These are phyloP conservation scores for Brachionus plicatilis DNA, from an alignment of 1,140 invertebrate species.

Conservation along the genomic window DNA sequence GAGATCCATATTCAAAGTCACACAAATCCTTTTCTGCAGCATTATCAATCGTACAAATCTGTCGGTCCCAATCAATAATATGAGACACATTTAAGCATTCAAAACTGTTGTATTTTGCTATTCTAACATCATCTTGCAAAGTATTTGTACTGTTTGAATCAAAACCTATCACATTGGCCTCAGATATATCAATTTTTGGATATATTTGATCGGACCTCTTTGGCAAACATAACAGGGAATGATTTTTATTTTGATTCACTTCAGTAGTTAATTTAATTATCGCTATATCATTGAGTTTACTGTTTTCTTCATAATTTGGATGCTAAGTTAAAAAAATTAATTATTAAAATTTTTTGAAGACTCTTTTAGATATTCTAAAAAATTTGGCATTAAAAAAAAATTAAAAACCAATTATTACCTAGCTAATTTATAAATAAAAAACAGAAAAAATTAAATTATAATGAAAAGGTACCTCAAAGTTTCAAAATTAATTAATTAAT, in stretches of 20 bases:
- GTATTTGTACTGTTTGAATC: not conserved
- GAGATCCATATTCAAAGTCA: not conserved
- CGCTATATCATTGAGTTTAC: not conserved
- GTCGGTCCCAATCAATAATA: not conserved
- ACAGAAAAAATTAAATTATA: no score
- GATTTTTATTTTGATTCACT: not conserved
- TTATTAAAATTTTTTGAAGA: no score
- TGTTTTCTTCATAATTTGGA: not conserved
- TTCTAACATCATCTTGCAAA: not conserved
- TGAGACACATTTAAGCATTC: not conserved
- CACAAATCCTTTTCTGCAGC: not conserved
- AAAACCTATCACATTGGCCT: not conserved
- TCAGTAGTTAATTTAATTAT: not conserved
- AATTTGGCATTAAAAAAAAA: no score
- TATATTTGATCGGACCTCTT: not conserved
- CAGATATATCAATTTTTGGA: not conserved
- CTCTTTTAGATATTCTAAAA: no score
- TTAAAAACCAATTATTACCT: no score
- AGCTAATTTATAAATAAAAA: no score
- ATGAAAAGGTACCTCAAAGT: no score
- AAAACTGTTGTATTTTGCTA: not conserved
- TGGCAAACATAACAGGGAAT: not conserved
- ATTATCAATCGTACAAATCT: not conserved
- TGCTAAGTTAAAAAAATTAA: not conserved
- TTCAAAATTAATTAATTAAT: no score